Evolutionary conservation across 2,888 invertebrate genomes (phyloP).

Genomic region (Eupithecia subumbrata): DNA sequence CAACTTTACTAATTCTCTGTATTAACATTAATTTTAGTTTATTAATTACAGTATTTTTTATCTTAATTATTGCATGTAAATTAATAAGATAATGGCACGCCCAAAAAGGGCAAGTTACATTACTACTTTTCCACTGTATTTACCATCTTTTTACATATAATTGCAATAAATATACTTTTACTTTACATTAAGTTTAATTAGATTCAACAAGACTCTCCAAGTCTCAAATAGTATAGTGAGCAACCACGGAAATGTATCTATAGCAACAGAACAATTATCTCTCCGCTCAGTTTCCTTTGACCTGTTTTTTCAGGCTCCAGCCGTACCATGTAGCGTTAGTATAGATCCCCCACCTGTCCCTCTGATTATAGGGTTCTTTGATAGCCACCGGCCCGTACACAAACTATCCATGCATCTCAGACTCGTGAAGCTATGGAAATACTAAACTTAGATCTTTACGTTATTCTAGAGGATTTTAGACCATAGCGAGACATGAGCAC

Average conservation of each 20-base stretch:
- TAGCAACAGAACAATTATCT: neutral
- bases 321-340: neutral
- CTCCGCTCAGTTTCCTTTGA: neutral
- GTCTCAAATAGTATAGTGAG: neutral
- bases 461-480: neutral
- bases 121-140: no score
- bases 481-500: no score
- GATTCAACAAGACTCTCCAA: neutral
- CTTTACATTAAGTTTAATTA: no score
- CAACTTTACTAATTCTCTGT: no score
- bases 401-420: slow-evolving; percentile 4
- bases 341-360: neutral
- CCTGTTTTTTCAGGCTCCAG: neutral
- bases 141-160: no score
- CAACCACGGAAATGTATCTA: neutral
- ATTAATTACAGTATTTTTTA: no score
- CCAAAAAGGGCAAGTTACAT: no score
- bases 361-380: slow-evolving; percentile 14
- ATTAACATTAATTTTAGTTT: no score
- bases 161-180: no score
- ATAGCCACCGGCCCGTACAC: slow-evolving; percentile 20
- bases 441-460: neutral
- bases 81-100: no score
- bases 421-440: slow-evolving; percentile 3
- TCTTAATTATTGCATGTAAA: no score